Conservation (phyloP, 2,888 invertebrate genomes). For the Coleophora flavipennella region DNA sequence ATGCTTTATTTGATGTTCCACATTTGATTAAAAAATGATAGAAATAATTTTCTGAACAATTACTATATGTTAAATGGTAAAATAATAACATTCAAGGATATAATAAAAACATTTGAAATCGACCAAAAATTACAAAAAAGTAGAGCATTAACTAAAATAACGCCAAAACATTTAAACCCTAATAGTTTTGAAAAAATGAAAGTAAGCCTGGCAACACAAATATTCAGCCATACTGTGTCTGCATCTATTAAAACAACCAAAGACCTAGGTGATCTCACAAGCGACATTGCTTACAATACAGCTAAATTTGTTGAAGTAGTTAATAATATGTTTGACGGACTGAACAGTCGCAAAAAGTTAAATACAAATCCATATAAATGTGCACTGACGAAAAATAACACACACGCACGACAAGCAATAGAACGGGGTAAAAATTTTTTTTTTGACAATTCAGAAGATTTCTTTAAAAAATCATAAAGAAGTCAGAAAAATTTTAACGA, state of each 20-base stretch:
- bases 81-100: background rate
- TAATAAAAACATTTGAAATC: slow-evolving; percentile 6
- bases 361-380: slow-evolving; percentile 6
- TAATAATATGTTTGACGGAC: slow-evolving; percentile 4
- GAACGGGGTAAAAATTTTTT: background rate
- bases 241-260: slow-evolving; percentile 7
- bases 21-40: slow-evolving; percentile 14
- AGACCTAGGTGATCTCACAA: slow-evolving; percentile 5
- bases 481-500: no score
- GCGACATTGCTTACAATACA: slow-evolving; percentile 9
- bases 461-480: background rate
- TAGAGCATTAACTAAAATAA: slow-evolving; percentile 5
- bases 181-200: slow-evolving; percentile 11
- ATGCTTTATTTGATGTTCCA: slow-evolving; percentile 9
- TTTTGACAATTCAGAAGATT: slow-evolving; percentile 1
- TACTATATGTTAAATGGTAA: no score
- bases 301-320: slow-evolving; percentile 8
- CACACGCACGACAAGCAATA: no score
- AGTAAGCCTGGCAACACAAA: slow-evolving; percentile 10
- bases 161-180: slow-evolving; percentile 3
- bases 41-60: slow-evolving; percentile 10
- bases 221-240: slow-evolving; percentile 11
- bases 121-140: no score
- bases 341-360: slow-evolving; percentile 5
- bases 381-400: slow-evolving; percentile 1